These are phyloP conservation scores for Platalea minor DNA, from an alignment of 2,797 vertebrate genomes.

Conservation along the genomic window DNA sequence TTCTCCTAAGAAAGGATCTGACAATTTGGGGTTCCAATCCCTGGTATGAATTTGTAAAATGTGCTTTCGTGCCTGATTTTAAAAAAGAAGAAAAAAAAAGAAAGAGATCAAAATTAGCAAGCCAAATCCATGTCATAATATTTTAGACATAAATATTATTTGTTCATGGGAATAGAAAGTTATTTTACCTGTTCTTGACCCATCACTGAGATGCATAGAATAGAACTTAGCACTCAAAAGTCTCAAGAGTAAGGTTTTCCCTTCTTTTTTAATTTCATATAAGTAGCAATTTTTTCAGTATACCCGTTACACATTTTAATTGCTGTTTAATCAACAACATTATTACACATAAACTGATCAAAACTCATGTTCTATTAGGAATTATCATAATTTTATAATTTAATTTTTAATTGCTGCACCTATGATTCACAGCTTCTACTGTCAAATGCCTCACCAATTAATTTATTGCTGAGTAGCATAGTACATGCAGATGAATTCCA, in stretches of 20 bases:
- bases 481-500: background rate
- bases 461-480: background rate
- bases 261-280: background rate
- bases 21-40: constrained; percentile 95
- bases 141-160: background rate
- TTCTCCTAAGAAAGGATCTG: constrained; percentile 93
- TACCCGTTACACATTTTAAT: background rate
- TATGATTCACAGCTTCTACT: background rate
- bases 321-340: background rate
- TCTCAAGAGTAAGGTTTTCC: background rate
- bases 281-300: background rate
- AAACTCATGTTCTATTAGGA: background rate
- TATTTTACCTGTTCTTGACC: background rate
- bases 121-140: background rate
- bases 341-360: background rate
- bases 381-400: background rate
- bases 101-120: background rate
- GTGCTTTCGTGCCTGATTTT: constrained; percentile 93
- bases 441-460: background rate
- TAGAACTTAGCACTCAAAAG: background rate
- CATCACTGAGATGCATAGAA: background rate
- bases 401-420: background rate
- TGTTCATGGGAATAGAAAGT: background rate
- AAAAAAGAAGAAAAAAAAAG: background rate
- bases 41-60: constrained; percentile 98